phyloP scores from a whole-genome alignment of 2,797 vertebrate genomes.

The Eulemur coronatus region DNA sequence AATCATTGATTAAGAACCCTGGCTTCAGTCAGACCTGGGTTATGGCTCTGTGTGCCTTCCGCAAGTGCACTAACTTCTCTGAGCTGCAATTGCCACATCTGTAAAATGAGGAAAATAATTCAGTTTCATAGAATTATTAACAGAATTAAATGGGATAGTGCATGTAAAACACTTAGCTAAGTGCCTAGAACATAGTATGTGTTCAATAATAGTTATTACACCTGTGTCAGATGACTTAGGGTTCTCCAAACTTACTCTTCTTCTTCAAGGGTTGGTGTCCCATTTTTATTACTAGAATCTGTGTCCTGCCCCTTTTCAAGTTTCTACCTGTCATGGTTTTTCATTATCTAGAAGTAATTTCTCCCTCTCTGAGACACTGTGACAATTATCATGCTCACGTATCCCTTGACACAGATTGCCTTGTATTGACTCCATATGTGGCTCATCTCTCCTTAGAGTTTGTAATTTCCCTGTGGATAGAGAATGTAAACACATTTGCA shows the following conservation, averaged over 20 bases:
- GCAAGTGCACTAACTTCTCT: background rate
- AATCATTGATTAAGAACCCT: background rate
- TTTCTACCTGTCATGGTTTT: background rate
- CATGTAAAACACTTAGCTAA: background rate
- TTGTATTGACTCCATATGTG: background rate
- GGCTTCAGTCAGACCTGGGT: background rate
- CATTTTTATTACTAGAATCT: background rate
- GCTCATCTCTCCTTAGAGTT: background rate
- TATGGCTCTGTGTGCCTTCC: background rate
- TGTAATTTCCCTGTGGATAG: background rate
- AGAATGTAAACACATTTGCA: background rate
- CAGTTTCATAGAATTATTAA: background rate
- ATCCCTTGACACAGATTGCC: background rate
- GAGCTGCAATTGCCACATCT: background rate
- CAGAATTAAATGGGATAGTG: background rate
- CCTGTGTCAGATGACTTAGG: background rate
- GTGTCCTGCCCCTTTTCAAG: background rate
- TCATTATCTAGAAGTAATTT: background rate
- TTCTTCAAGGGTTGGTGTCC: background rate
- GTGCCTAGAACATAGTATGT: background rate
- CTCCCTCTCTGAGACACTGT: background rate
- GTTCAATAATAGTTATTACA: background rate
- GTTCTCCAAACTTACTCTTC: background rate
- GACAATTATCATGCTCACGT: background rate
- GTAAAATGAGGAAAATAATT: background rate